phyloP scores from a whole-genome alignment of 1,140 invertebrate genomes.

The Rhagoletis pomonella region DNA sequence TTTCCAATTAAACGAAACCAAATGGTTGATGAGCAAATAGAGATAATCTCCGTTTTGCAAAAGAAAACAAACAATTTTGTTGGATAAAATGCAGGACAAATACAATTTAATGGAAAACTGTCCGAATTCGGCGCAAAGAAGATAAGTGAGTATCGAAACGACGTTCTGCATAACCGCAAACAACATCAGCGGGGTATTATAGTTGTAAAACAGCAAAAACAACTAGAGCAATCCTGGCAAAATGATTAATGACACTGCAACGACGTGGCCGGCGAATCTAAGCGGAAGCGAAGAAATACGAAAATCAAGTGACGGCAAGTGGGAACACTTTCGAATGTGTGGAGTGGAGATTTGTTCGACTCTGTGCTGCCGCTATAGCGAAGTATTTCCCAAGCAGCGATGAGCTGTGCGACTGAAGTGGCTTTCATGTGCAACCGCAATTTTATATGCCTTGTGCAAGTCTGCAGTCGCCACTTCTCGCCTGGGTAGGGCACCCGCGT shows the following conservation, averaged over 20 bases:
- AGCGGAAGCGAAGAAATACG: background rate
- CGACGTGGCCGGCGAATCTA: background rate
- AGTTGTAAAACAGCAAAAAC: background rate
- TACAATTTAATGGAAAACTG: background rate
- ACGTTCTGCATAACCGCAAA: background rate
- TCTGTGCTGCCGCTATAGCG: background rate
- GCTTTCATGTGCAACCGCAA: background rate
- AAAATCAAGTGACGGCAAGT: background rate
- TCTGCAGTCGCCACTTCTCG: no score
- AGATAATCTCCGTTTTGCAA: background rate
- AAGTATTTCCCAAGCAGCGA: background rate
- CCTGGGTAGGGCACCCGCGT: background rate
- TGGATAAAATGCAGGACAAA: background rate
- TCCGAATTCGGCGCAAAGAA: background rate
- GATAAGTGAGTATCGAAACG: background rate
- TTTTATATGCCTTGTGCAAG: slow-evolving; percentile 36
- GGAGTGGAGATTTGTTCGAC: background rate
- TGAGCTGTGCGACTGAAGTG: background rate
- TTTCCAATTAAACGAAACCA: slow-evolving; percentile 14
- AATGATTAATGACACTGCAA: slow-evolving; percentile 10
- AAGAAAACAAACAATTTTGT: background rate
- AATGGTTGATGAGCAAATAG: background rate
- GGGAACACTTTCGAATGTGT: background rate
- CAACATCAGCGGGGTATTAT: background rate
- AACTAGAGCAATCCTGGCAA: background rate